These are phyloP conservation scores for Lophius piscatorius DNA, from an alignment of 2,113 vertebrate genomes.

Conservation along the genomic window DNA sequence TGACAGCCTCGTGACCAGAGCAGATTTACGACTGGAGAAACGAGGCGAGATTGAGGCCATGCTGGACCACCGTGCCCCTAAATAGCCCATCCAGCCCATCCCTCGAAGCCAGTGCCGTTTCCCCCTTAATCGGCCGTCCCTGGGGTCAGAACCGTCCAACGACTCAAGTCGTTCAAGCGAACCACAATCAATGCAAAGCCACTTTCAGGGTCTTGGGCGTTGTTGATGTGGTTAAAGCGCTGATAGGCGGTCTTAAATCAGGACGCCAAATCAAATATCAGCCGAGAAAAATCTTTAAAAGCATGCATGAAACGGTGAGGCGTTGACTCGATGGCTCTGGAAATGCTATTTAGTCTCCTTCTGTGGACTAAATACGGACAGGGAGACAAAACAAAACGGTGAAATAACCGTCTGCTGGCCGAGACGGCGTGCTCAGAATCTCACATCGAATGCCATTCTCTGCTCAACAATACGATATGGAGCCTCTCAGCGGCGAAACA, in stretches of 20 bases:
- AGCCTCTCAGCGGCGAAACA: conserved; percentile 51
- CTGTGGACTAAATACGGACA: conserved; percentile 40
- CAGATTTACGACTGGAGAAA: conserved; percentile 71
- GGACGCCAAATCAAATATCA: conserved; percentile 62
- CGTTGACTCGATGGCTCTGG: conserved; percentile 18
- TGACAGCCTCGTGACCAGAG: conserved; percentile 45
- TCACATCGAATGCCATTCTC: conserved; percentile 63
- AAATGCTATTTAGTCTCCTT: conserved; percentile 47
- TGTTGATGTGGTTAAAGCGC: conserved; percentile 59
- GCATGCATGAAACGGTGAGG: conserved; percentile 42
- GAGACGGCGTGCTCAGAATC: conserved; percentile 54
- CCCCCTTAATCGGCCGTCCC: conserved; percentile 47
- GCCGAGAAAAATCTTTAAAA: conserved; percentile 53
- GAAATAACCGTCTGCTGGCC: conserved; percentile 31
- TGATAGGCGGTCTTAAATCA: conserved; percentile 54
- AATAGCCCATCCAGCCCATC: conserved; percentile 23
- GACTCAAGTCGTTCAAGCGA: conserved; percentile 63
- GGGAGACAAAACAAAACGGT: conserved; percentile 56
- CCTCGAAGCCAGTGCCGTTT: conserved; percentile 4
- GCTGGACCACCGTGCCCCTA: conserved; percentile 33
- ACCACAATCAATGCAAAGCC: conserved; percentile 67
- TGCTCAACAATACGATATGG: conserved; percentile 62
- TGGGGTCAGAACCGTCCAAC: conserved; percentile 55
- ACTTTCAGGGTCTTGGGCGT: conserved; percentile 62
- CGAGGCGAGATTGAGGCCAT: conserved; percentile 35